Evolutionary conservation across 2,113 vertebrate genomes (phyloP).

Genomic region (Aythya baeri): DNA sequence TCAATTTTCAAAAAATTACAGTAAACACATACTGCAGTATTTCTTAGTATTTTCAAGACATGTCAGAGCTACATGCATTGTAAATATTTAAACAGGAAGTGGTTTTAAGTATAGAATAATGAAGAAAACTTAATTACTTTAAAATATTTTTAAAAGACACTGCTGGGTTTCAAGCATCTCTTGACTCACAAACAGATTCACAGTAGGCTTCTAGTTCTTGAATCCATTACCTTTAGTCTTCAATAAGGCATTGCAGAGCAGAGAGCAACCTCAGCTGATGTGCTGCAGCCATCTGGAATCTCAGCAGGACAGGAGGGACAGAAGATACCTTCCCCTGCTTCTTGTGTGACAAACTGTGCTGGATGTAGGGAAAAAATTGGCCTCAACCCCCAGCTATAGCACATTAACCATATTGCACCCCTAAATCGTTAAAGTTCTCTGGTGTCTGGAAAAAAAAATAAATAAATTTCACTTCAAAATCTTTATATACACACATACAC

Average conservation of each 20-base stretch:
- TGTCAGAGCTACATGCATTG: neutral
- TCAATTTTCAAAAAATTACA: neutral
- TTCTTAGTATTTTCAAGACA: neutral
- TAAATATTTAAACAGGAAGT: neutral
- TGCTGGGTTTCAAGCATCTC: fast-evolving
- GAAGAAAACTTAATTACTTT: neutral
- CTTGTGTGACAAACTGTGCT: neutral
- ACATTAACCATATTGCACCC: neutral
- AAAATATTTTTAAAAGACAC: neutral
- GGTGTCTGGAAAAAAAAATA: neutral
- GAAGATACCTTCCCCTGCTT: neutral
- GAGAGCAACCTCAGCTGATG: neutral
- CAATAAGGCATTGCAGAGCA: neutral
- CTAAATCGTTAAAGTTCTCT: neutral
- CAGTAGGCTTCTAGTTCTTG: neutral
- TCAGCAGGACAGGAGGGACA: neutral
- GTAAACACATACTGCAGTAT: neutral
- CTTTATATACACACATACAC: no score
- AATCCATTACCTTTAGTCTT: neutral
- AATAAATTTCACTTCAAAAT: neutral
- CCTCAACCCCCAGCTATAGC: neutral
- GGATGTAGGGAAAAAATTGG: neutral
- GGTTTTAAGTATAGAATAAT: neutral
- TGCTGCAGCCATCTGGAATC: neutral
- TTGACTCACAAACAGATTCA: neutral